Conservation (phyloP, 1,140 invertebrate species). For the Lordiphosa stackelbergi region DNA sequence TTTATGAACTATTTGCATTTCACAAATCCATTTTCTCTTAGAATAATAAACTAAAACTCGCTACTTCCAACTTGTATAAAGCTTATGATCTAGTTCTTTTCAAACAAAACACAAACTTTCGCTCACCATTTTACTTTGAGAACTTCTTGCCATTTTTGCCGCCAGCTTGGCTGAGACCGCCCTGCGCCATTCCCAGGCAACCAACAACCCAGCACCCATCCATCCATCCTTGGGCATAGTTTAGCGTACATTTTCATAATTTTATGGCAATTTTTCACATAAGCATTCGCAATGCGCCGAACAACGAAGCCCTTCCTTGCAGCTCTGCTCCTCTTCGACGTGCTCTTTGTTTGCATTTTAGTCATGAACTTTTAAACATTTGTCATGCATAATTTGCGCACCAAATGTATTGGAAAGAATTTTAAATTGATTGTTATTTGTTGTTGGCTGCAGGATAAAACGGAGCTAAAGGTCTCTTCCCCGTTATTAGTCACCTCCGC, state of each 20-base stretch:
- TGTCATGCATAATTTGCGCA: conserved; percentile 73
- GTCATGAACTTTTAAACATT: conserved; percentile 75
- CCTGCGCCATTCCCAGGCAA: conserved; percentile 2
- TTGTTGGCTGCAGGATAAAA: conserved; percentile 14
- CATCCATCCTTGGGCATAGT: conserved; percentile 36
- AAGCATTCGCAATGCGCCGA: conserved; percentile 38
- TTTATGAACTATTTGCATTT: too few relatives aligned
- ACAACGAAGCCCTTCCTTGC: conserved; percentile 1
- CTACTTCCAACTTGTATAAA: too few relatives aligned
- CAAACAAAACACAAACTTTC: not conserved
- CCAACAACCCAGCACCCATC: too few relatives aligned
- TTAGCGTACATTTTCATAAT: conserved; percentile 71
- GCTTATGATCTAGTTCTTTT: not conserved
- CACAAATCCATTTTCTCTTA: too few relatives aligned
- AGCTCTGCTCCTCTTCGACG: conserved; percentile 3
- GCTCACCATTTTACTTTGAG: conserved; percentile 5
- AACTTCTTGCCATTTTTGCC: conserved; percentile 26
- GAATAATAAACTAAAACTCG: too few relatives aligned
- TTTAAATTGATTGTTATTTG: conserved; percentile 71
- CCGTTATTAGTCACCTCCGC: not conserved
- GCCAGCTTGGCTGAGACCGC: conserved; percentile 26
- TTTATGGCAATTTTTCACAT: conserved; percentile 74
- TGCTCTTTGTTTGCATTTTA: conserved; percentile 67
- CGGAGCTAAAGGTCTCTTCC: conserved; percentile 10
- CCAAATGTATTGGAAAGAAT: conserved; percentile 75